A percentile compares a stretch with the other conserved stretches of the same genome.
These are phyloP conservation scores for Penaeus japonicus DNA, from an alignment of 1,140 invertebrate species.

Conservation along the genomic window DNA sequence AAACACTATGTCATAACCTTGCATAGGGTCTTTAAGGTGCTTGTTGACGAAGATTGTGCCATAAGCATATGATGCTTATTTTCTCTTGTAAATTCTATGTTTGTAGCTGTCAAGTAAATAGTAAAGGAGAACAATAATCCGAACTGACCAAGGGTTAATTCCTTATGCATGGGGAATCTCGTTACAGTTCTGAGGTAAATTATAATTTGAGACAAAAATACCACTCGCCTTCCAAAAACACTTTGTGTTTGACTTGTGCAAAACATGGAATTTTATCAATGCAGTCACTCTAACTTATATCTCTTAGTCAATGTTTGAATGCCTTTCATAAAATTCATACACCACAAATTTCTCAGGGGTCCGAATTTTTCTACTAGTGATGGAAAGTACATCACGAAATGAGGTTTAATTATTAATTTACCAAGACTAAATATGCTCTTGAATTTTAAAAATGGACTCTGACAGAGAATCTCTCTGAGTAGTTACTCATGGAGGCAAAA, in stretches of 20 bases:
- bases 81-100: background rate
- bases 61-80: background rate
- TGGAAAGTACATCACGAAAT: no score
- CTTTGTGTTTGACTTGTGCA: background rate
- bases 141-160: background rate
- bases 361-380: slow-evolving; percentile 9
- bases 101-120: background rate
- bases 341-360: slow-evolving; percentile 21
- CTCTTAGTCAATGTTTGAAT: slow-evolving; percentile 26
- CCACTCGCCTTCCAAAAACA: no score
- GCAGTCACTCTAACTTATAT: slow-evolving; percentile 1
- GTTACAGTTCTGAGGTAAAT: background rate
- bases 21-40: background rate
- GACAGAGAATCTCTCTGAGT: background rate
- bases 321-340: slow-evolving; percentile 20
- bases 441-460: background rate
- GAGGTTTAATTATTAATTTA: background rate
- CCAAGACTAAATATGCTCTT: background rate
- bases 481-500: background rate
- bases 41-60: background rate
- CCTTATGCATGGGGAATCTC: background rate
- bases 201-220: no score
- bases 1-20: background rate
- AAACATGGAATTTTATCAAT: background rate
- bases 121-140: background rate